Percentiles rank a stretch among this genome's conserved stretches.
Evolutionary conservation across 2,113 vertebrate genomes (phyloP).

Genomic region (Daboia siamensis): DNA sequence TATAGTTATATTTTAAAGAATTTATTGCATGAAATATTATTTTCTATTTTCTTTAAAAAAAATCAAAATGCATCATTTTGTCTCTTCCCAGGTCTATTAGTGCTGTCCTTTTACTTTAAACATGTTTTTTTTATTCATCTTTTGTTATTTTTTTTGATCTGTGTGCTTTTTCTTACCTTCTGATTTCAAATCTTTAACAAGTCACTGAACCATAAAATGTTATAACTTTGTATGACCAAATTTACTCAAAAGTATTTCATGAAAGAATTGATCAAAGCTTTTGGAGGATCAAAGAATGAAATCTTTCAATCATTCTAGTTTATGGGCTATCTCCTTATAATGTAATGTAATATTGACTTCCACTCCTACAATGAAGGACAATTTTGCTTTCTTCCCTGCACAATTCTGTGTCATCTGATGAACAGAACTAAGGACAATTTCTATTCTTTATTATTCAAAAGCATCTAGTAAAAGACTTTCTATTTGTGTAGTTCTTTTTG

Average conservation of each 20-base stretch:
- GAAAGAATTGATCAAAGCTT: background rate
- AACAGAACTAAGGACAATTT: background rate
- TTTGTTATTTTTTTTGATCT: background rate
- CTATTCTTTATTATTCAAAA: background rate
- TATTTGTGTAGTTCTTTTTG: background rate
- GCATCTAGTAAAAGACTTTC: background rate
- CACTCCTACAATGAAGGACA: background rate
- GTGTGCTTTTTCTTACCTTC: background rate
- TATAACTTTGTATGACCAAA: background rate
- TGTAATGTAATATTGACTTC: background rate
- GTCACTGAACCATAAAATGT: background rate
- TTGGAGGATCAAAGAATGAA: background rate
- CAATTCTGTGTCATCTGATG: background rate
- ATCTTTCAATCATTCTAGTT: background rate
- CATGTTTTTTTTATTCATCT: background rate
- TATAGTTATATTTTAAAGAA: background rate
- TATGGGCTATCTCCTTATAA: background rate
- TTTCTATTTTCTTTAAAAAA: background rate
- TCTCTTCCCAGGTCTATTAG: background rate
- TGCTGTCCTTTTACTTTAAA: background rate
- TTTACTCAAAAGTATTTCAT: background rate
- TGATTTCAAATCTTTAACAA: background rate
- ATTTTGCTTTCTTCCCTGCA: background rate
- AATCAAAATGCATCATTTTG: background rate
- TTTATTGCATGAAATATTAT: background rate